Conservation (phyloP, 2,113 vertebrate species). For the Pitta sordida region DNA sequence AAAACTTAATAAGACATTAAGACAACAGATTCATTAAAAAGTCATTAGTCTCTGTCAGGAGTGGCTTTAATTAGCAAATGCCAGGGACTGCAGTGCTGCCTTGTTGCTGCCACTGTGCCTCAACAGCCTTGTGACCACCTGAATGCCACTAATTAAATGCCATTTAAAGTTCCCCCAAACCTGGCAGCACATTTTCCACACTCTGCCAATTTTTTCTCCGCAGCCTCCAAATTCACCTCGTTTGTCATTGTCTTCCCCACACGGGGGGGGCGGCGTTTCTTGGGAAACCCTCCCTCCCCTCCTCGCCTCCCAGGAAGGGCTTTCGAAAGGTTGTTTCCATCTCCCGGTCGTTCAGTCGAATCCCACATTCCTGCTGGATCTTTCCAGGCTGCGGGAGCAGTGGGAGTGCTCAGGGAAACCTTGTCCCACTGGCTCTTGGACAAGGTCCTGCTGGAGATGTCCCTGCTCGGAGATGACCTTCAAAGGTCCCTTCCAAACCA, state of each 20-base stretch:
- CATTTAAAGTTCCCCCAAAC: slow-evolving; percentile 49
- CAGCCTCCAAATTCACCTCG: slow-evolving; percentile 18
- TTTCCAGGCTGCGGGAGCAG: background rate
- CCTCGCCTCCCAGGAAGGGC: background rate
- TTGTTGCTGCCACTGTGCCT: background rate
- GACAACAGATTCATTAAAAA: slow-evolving; percentile 60
- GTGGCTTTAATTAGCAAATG: slow-evolving; percentile 63
- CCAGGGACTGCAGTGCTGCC: slow-evolving; percentile 12
- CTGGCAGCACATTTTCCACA: slow-evolving; percentile 23
- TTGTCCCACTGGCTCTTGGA: fast-evolving
- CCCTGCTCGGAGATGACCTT: background rate
- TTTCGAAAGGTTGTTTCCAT: background rate
- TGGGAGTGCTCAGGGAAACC: background rate
- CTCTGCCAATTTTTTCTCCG: slow-evolving; percentile 31
- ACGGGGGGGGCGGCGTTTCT: background rate
- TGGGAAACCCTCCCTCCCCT: background rate
- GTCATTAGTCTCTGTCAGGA: slow-evolving; percentile 58
- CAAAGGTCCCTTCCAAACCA: background rate
- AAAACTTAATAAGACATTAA: slow-evolving; percentile 24
- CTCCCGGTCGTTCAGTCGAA: background rate
- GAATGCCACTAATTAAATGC: slow-evolving; percentile 62
- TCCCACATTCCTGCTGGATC: fast-evolving
- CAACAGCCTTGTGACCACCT: slow-evolving; percentile 41
- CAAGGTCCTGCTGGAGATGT: background rate
- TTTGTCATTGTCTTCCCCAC: slow-evolving; percentile 43